Base-by-base conservation (phyloP, 1,140 invertebrate genomes). In the Drosophila pseudoananassae region DNA sequence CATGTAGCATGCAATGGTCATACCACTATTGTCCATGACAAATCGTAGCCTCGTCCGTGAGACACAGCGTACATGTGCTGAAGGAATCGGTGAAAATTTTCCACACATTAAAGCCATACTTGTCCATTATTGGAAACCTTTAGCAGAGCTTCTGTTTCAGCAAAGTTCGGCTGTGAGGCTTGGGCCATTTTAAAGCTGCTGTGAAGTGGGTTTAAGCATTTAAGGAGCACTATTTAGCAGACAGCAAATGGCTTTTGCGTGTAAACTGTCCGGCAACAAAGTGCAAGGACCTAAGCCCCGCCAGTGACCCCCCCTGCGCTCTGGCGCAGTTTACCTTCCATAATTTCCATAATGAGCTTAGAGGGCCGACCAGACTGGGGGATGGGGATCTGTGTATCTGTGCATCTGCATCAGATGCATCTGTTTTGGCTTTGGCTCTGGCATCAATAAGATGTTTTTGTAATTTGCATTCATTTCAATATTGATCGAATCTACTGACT, bases 391-490 rank as follows among this genome's bases (percentile, higher is more conserved):
- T 43, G 33, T 14, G 25, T 36, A 68, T 33, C 33, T 66, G 25
- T 7, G 25, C 25, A 36, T 36, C 33, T 36, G 61, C 61, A 68
- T 47, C 57, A 10, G 31, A 4, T 63, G 65, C 50, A 66, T 66
- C 64, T 66, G 65, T 36, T 46, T 54, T 53, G 46, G 46, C 27
- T 20, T 12, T 15, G 29, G 17, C 38, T 25, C 60, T 40, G 20
- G 14, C 23, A 17, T n/a, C 15, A 55, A 69, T 69, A 69, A 69
- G 66, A 69, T 69, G 66, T 69, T 69, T 69, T 69, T 68, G 66
- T 43, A 69, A 69, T 69, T 69, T 69, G 66, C 66, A 69, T 69
- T 69, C 66, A 69, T 69, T 69, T 69, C 66, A 69, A 69, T 69
- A 69, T 69, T 69, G 66, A 69, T 69, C 66, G 66, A 69, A 69